Conservation (phyloP, 2,888 invertebrate species). For the Drosophila ezoana region DNA sequence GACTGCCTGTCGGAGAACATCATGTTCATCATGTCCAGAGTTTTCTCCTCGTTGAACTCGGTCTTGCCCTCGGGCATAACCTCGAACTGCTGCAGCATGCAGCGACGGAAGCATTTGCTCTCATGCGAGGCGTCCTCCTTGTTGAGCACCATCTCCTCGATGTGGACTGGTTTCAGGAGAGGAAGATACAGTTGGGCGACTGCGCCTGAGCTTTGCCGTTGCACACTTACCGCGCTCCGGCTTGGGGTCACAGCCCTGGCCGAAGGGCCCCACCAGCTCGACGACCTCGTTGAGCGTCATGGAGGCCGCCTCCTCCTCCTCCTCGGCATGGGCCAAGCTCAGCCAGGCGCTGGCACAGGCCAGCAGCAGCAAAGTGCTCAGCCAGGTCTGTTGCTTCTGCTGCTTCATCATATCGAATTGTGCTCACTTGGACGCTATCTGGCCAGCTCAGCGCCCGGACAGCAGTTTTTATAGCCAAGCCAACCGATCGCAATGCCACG, state of each 20-base stretch:
- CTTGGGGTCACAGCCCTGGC: conserved; percentile 53
- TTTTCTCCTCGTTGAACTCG: conserved; percentile 51
- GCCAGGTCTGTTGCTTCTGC: conserved; percentile 19
- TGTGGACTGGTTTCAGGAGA: conserved; percentile 48
- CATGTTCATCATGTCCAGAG: conserved; percentile 64
- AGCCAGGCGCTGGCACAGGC: conserved; percentile 30
- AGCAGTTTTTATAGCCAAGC: conserved; percentile 22
- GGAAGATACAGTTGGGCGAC: neutral
- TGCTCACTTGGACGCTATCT: neutral
- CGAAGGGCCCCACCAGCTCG: conserved; percentile 62
- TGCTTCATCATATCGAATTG: conserved; percentile 2
- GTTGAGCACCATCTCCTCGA: conserved; percentile 71
- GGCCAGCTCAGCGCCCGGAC: neutral
- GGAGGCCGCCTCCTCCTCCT: conserved; percentile 48
- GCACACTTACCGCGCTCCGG: conserved; percentile 56
- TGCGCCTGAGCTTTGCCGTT: neutral
- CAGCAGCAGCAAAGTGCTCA: conserved; percentile 37
- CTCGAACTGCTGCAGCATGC: conserved; percentile 80
- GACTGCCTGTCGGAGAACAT: conserved; percentile 63
- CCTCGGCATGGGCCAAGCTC: conserved; percentile 26
- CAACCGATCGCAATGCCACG: neutral
- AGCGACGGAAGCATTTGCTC: conserved; percentile 82
- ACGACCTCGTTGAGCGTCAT: conserved; percentile 65
- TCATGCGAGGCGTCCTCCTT: conserved; percentile 59
- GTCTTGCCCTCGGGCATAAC: conserved; percentile 56